A percentile compares a stretch with the other conserved stretches of the same genome.
These are phyloP conservation scores for Andrena praecox DNA, from an alignment of 2,888 invertebrate genomes.

Conservation along the genomic window DNA sequence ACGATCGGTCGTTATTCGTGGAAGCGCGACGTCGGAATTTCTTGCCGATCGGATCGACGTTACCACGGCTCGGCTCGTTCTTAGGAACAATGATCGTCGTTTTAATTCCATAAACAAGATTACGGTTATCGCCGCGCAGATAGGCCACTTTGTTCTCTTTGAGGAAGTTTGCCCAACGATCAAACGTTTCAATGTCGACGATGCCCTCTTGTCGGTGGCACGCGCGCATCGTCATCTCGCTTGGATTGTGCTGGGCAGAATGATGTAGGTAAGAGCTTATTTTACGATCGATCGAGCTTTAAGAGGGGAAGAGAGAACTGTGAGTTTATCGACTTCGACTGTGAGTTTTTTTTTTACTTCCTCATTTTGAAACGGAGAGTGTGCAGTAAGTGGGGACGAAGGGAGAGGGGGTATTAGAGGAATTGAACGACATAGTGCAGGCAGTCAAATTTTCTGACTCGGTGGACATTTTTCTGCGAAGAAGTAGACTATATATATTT, in stretches of 20 bases:
- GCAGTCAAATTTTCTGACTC: too few relatives aligned
- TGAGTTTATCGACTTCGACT: too few relatives aligned
- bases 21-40: background rate
- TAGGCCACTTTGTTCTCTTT: conserved; percentile 55
- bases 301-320: background rate
- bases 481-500: too few relatives aligned
- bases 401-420: too few relatives aligned
- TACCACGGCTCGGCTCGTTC: conserved; percentile 7
- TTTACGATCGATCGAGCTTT: background rate
- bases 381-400: too few relatives aligned
- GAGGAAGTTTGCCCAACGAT: conserved; percentile 55
- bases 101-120: conserved; percentile 64
- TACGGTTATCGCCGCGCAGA: conserved; percentile 49
- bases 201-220: conserved; percentile 19
- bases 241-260: background rate
- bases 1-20: background rate
- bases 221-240: background rate
- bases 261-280: background rate
- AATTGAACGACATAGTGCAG: too few relatives aligned
- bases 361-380: too few relatives aligned
- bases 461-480: too few relatives aligned
- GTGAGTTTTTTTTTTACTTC: too few relatives aligned
- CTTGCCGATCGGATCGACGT: background rate
- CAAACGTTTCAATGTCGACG: conserved; percentile 55
- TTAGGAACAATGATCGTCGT: conserved; percentile 50